Conservation (phyloP, 1,140 invertebrate species). For the Sminthurides bifidus region DNA sequence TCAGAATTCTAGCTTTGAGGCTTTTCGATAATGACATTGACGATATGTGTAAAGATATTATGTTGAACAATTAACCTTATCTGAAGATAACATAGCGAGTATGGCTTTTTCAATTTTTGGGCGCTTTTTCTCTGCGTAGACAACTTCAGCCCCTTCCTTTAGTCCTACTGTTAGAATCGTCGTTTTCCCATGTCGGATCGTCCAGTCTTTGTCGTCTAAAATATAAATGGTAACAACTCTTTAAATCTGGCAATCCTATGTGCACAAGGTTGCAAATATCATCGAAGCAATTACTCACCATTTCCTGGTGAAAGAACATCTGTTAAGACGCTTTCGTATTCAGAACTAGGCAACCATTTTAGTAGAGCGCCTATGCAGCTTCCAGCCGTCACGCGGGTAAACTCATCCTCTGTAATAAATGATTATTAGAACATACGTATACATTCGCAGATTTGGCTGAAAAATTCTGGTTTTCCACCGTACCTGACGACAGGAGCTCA, state of each 20-base stretch:
- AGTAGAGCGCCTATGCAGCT: conserved; percentile 80
- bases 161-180: conserved; percentile 71
- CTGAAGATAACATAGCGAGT: conserved; percentile 53
- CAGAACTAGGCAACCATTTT: conserved; percentile 57
- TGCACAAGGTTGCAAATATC: neutral
- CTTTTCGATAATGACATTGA: no score
- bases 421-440: neutral
- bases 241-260: neutral
- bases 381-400: conserved; percentile 62
- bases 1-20: no score
- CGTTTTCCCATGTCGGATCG: conserved; percentile 64
- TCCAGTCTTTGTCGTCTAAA: conserved; percentile 57
- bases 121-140: conserved; percentile 55
- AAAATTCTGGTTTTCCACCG: neutral
- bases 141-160: conserved; percentile 65
- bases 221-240: conserved; percentile 12
- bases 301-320: conserved; percentile 48
- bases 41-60: no score
- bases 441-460: neutral
- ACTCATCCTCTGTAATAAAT: conserved; percentile 52
- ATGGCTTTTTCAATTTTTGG: conserved; percentile 53
- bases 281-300: neutral
- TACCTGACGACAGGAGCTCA: neutral
- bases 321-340: conserved; percentile 58
- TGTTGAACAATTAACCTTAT: conserved; percentile 42